Conservation (phyloP, 2,888 invertebrate species). For the Epistrophella euchroma region DNA sequence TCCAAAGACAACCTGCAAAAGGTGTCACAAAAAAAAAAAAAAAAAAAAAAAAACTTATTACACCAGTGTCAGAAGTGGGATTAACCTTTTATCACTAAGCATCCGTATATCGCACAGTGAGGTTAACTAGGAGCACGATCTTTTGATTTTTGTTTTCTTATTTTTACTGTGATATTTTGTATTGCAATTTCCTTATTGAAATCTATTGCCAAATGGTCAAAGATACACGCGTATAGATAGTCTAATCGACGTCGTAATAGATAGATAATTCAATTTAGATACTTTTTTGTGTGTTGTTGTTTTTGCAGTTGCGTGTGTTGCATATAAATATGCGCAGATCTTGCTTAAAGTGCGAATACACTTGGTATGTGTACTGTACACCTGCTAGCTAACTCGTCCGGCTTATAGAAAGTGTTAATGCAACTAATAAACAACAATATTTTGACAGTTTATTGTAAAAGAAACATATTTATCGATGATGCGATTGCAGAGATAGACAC, state of each 20-base stretch:
- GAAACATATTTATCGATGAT: slow-evolving; percentile 29
- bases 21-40: slow-evolving; percentile 6
- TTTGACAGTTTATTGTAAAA: slow-evolving; percentile 66
- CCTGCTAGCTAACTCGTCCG: slow-evolving; percentile 9
- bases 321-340: not conserved
- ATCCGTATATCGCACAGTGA: slow-evolving; percentile 12
- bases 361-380: slow-evolving; percentile 3
- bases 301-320: slow-evolving; percentile 6
- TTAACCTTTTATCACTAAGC: slow-evolving; percentile 52
- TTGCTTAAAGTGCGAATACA: slow-evolving; percentile 12
- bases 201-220: slow-evolving; percentile 52
- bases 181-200: slow-evolving; percentile 60
- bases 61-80: slow-evolving; percentile 58
- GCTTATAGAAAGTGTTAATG: slow-evolving; percentile 71
- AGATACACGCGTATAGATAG: slow-evolving; percentile 43
- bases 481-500: slow-evolving; percentile 14
- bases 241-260: slow-evolving; percentile 51
- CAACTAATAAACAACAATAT: slow-evolving; percentile 67
- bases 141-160: not conserved
- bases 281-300: slow-evolving; percentile 22
- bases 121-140: slow-evolving; percentile 61
- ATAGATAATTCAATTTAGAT: slow-evolving; percentile 72
- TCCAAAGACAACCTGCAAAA: slow-evolving; percentile 25
- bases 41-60: not conserved
- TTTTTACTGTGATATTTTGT: slow-evolving; percentile 36